phyloP scores from a whole-genome alignment of 2,797 vertebrate species.

The Cryptoprocta ferox region DNA sequence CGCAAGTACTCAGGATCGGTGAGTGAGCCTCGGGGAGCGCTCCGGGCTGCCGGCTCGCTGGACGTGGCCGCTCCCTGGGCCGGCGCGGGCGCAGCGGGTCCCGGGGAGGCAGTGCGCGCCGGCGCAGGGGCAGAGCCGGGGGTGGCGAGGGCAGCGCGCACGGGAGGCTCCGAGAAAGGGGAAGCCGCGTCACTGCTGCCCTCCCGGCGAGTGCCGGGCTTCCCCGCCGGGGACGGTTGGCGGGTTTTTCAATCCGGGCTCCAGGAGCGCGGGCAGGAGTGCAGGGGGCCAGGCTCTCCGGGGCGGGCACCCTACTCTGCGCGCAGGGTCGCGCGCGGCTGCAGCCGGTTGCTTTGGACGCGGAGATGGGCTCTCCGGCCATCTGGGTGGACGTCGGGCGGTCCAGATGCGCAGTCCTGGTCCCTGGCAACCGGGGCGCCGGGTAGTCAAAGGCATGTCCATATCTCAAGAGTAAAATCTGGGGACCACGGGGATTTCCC shows the following conservation, averaged over 20 bases:
- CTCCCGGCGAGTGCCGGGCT: neutral
- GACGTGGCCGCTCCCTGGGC: neutral
- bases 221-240: slow-evolving; percentile 21
- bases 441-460: neutral
- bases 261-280: neutral
- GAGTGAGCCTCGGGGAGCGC: slow-evolving; percentile 83
- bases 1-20: slow-evolving; percentile 98
- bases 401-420: neutral
- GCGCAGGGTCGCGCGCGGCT: neutral
- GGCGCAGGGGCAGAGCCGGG: neutral
- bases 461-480: neutral
- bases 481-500: neutral
- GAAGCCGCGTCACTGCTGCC: neutral
- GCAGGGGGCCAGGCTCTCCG: neutral
- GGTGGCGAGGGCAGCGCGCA: neutral
- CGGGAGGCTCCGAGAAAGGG: neutral
- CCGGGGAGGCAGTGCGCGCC: neutral
- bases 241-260: neutral
- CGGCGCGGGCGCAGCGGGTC: neutral
- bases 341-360: neutral
- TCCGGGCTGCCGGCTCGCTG: neutral
- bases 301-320: neutral
- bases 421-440: neutral
- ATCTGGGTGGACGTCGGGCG: neutral
- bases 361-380: neutral